Evolutionary conservation across 2,113 vertebrate genomes (phyloP).

Genomic region (Chiloscyllium plagiosum): DNA sequence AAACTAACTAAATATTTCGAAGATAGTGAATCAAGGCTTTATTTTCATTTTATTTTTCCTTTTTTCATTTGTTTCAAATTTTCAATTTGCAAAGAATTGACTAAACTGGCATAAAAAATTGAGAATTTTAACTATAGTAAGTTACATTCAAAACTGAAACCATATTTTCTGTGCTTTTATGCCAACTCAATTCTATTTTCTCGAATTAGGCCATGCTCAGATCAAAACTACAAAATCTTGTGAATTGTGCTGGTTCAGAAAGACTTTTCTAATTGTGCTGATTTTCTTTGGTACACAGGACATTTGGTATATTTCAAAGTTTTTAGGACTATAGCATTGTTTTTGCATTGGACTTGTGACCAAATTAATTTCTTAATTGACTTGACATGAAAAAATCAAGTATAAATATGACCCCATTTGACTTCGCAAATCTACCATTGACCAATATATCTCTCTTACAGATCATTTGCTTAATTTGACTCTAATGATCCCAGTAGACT

Average conservation of each 20-base stretch:
- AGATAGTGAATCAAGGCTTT: background rate
- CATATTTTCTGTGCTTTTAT: background rate
- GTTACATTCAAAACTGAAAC: background rate
- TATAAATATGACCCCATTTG: background rate
- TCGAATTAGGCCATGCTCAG: background rate
- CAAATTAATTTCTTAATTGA: background rate
- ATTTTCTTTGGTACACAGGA: background rate
- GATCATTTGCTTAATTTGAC: conserved; percentile 43
- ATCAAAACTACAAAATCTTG: background rate
- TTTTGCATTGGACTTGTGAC: background rate
- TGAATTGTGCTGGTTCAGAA: background rate
- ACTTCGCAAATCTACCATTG: background rate
- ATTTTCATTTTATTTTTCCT: no score
- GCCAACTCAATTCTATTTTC: background rate
- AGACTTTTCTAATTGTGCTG: background rate
- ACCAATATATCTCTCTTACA: conserved; percentile 39
- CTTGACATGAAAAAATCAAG: background rate
- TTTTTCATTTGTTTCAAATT: background rate
- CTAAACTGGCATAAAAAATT: background rate
- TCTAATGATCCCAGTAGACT: conserved; percentile 30
- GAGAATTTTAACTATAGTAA: background rate
- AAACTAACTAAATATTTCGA: background rate
- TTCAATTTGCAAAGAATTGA: no score
- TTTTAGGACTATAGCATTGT: background rate
- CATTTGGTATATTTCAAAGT: background rate